Evolutionary conservation across 23 tunicate genomes (phyloP).

Genomic region (Phallusia fumigata): DNA sequence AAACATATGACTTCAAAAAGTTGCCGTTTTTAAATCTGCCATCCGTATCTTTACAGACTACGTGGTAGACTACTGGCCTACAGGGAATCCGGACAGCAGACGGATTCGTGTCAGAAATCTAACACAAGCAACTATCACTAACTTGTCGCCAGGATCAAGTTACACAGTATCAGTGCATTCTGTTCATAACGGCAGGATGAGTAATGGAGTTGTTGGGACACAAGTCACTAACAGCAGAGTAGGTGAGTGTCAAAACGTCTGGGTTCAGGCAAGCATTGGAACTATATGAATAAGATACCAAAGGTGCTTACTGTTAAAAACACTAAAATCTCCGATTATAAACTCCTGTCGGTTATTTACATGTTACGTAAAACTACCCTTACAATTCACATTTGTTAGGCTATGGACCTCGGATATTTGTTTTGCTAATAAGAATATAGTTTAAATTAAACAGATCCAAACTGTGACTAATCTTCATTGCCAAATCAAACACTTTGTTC

Average conservation of each 20-base stretch:
- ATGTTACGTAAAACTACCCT: too few species aligned
- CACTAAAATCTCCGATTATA: too few species aligned
- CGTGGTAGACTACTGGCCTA: constrained; percentile 23
- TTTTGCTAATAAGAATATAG: too few species aligned
- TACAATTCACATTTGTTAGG: too few species aligned
- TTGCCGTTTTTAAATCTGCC: background rate
- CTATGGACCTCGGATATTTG: too few species aligned
- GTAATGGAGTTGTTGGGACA: background rate
- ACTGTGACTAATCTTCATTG: too few species aligned
- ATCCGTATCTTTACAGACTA: constrained; percentile 12
- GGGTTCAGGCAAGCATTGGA: too few species aligned
- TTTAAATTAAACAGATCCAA: too few species aligned
- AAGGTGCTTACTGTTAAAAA: too few species aligned
- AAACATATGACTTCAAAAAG: background rate
- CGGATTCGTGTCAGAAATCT: background rate
- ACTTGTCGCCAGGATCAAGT: constrained; percentile 7
- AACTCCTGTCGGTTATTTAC: too few species aligned
- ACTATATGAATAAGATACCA: too few species aligned
- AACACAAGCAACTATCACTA: constrained; percentile 4
- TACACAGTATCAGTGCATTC: constrained; percentile 40
- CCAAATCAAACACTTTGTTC: too few species aligned
- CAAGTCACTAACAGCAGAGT: background rate
- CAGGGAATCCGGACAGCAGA: background rate
- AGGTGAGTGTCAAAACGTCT: background rate
- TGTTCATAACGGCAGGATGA: constrained; percentile 11